Conservation (phyloP, 2,888 invertebrate genomes). For the Chironomus riparius region DNA sequence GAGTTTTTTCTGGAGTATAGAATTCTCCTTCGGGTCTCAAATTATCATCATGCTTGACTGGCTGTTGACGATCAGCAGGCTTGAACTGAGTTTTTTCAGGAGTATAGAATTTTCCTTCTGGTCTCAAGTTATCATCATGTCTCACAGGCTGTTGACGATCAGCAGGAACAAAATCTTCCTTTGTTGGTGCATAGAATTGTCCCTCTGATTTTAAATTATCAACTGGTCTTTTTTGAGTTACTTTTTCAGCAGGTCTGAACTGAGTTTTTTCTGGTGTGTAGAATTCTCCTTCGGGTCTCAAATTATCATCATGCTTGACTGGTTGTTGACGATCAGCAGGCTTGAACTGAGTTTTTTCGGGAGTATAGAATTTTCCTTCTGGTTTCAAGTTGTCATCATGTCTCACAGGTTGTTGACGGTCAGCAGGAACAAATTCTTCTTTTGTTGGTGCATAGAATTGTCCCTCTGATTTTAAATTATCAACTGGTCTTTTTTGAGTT, state of each 20-base stretch:
- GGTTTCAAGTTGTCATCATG: too few species aligned
- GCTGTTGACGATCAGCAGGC: constrained; percentile 40
- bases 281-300: constrained; percentile 34
- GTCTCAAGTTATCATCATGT: constrained; percentile 38
- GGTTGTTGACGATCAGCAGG: constrained; percentile 50
- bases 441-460: too few species aligned
- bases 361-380: too few species aligned
- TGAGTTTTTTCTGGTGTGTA: constrained; percentile 34
- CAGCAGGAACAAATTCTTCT: too few species aligned
- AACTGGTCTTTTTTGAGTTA: constrained; percentile 44
- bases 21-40: constrained; percentile 47
- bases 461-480: too few species aligned
- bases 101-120: constrained; percentile 38
- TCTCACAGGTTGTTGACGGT: too few species aligned
- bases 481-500: too few species aligned
- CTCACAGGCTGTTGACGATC: constrained; percentile 48
- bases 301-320: constrained; percentile 38
- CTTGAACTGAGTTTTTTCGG: too few species aligned
- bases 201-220: constrained; percentile 50
- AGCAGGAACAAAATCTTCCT: constrained; percentile 45
- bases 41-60: constrained; percentile 45
- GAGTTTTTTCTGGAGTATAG: constrained; percentile 41
- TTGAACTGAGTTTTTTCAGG: constrained; percentile 36
- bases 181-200: constrained; percentile 47
- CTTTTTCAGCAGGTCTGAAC: constrained; percentile 44